Evolutionary conservation across 2,888 invertebrate species (phyloP).

Genomic region (Andrena bucephala): DNA sequence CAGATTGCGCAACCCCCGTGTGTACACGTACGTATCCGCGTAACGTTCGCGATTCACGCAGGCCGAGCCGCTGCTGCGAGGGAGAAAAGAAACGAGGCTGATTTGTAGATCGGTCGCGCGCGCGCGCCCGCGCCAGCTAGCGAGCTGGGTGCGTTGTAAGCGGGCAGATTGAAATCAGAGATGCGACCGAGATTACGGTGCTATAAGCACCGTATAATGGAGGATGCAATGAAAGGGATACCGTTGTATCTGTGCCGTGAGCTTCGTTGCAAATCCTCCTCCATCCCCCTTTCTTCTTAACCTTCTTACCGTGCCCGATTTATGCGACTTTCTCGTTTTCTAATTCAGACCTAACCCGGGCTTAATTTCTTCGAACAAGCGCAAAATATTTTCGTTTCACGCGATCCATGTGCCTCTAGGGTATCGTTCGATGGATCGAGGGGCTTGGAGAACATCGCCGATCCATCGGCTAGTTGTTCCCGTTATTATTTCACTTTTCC

Average conservation of each 20-base stretch:
- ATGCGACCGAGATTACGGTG: constrained; percentile 73
- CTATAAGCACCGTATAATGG: constrained; percentile 69
- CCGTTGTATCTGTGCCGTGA: constrained; percentile 63
- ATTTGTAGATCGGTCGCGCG: constrained; percentile 72
- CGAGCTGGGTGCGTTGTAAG: constrained; percentile 70
- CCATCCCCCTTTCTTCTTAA: constrained; percentile 32
- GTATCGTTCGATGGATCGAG: background rate
- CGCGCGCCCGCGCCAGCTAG: constrained; percentile 41
- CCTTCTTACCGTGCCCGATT: constrained; percentile 42
- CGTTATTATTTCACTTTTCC: constrained; percentile 19
- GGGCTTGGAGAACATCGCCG: background rate
- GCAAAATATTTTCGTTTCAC: constrained; percentile 63
- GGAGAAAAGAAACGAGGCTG: constrained; percentile 68
- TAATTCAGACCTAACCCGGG: constrained; percentile 56
- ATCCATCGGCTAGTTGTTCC: constrained; percentile 24
- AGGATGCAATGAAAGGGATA: constrained; percentile 74
- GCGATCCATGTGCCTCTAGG: background rate
- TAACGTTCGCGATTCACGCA: constrained; percentile 40
- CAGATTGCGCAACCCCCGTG: constrained; percentile 51
- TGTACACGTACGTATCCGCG: background rate
- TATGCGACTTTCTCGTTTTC: constrained; percentile 41
- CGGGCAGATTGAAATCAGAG: constrained; percentile 74
- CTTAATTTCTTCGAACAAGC: constrained; percentile 40
- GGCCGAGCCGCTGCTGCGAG: constrained; percentile 16
- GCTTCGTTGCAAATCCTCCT: constrained; percentile 55